These are phyloP conservation scores for Rhinichthys osculus DNA, from an alignment of 2,797 vertebrate species.

Conservation along the genomic window DNA sequence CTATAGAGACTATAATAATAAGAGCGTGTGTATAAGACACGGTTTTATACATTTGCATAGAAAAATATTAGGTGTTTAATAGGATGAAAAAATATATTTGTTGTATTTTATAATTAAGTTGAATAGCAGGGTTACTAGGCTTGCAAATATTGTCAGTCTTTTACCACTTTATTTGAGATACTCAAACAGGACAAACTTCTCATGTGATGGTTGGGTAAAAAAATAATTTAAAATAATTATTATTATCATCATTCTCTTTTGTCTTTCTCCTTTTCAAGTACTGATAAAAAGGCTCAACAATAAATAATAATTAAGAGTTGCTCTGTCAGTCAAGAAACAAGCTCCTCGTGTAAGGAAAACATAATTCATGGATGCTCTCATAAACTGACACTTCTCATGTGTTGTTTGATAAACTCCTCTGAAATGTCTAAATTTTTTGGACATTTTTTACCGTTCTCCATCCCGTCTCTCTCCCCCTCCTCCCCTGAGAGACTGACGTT, in stretches of 20 bases:
- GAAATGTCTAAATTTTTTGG: slow-evolving; percentile 57
- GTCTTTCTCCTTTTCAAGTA: slow-evolving; percentile 16
- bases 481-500: slow-evolving; percentile 75
- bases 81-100: not conserved
- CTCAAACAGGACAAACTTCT: not conserved
- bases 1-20: not conserved
- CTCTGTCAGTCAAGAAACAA: slow-evolving; percentile 14
- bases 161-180: not conserved
- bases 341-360: not conserved
- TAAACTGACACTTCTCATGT: slow-evolving; percentile 83
- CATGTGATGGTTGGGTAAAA: not conserved
- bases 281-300: slow-evolving; percentile 5
- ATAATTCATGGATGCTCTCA: slow-evolving; percentile 59
- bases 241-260: not conserved
- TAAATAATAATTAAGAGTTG: not conserved
- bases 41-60: slow-evolving; percentile 33
- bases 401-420: slow-evolving; percentile 76
- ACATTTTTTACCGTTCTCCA: slow-evolving; percentile 53
- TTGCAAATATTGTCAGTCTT: not conserved
- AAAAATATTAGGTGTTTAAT: not conserved
- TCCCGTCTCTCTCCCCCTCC: slow-evolving; percentile 62
- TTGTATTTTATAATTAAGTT: not conserved
- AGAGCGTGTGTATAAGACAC: not conserved
- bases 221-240: not conserved
- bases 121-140: not conserved